Evolutionary conservation across 2,888 invertebrate species (phyloP).

Genomic region (Plebejus melissa): DNA sequence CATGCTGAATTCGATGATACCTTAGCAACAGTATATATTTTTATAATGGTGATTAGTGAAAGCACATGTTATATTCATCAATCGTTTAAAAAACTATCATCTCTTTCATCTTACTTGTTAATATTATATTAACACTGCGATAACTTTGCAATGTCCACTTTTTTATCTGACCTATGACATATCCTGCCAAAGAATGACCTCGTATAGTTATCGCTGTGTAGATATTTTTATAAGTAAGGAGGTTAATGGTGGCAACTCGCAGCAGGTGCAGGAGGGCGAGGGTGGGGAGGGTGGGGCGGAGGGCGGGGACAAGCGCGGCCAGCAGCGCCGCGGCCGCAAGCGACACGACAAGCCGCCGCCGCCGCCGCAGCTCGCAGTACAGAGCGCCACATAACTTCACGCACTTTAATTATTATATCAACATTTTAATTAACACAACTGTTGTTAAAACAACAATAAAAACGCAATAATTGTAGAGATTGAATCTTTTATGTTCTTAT

Average conservation of each 20-base stretch:
- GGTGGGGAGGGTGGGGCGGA: constrained; percentile 74
- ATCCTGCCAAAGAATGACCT: too few relatives aligned
- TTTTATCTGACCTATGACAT: too few relatives aligned
- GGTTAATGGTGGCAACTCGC: not conserved
- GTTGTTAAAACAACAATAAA: constrained; percentile 12
- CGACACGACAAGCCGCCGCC: constrained; percentile 55
- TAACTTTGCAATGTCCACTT: not conserved
- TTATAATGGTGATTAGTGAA: too few relatives aligned
- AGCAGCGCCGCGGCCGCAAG: constrained; percentile 66
- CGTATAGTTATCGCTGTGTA: too few relatives aligned
- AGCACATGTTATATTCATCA: too few relatives aligned
- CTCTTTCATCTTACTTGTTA: not conserved
- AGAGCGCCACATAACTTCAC: not conserved
- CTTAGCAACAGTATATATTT: too few relatives aligned
- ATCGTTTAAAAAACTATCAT: too few relatives aligned
- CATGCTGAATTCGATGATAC: too few relatives aligned
- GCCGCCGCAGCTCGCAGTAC: constrained; percentile 28
- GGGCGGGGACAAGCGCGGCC: constrained; percentile 78
- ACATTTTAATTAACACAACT: not conserved
- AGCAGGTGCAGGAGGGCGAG: constrained; percentile 59
- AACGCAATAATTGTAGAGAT: constrained; percentile 1
- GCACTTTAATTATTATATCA: not conserved
- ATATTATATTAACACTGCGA: not conserved
- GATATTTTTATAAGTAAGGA: too few relatives aligned
- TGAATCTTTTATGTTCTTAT: not conserved